Evolutionary conservation across 2,113 vertebrate genomes (phyloP), one percentile per base, ranked within the genome.

Genomic region (Cyanoliseus patagonus): DNA sequence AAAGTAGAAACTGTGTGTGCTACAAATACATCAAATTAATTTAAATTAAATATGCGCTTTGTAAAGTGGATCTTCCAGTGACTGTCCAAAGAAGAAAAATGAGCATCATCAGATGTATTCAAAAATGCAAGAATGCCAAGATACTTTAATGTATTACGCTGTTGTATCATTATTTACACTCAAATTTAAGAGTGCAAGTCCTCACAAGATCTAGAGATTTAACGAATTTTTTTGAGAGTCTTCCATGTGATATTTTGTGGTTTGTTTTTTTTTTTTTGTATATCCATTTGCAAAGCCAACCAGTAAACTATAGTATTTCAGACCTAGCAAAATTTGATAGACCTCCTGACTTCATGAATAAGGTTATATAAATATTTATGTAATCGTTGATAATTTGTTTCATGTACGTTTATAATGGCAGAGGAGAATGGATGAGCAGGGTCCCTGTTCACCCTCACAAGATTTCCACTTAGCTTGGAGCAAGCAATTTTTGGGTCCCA

Each of bases 21-120:
- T 78, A 81, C 47, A 96, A 90, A 88, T 85, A 84, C 9, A 66
- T 79, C 62, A 59, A 74, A 90, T 62, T 83, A 86, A 92, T 83
- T 92, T 66, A 78, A 83, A 95, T 74, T 85, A 77, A 93, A 78
- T 72, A 85, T 12, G 6, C 87, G 12, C 13, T 94, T 94, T 39
- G 31, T 89, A 94, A 94, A 70, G 84, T 27, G 37, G 19, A 83
- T 86, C 25, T 27, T 20, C 69, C 18, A 77, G 15, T 22, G 39
- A 67, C 16, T 87, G 17, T 88, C 57, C 70, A 82, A 93, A 92
- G 77, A 70, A 69, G 39, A 80, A 83, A 94, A 64, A 57, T 24
- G 33, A 7, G 3, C 17, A 24, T 33, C 33, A 91, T 80, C 67
- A 91, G 66, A 92, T 46, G 69, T 23, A 33, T 9, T 73, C 30